Evolutionary conservation across 2,113 vertebrate species (phyloP).

Genomic region (Tyrannus savana): DNA sequence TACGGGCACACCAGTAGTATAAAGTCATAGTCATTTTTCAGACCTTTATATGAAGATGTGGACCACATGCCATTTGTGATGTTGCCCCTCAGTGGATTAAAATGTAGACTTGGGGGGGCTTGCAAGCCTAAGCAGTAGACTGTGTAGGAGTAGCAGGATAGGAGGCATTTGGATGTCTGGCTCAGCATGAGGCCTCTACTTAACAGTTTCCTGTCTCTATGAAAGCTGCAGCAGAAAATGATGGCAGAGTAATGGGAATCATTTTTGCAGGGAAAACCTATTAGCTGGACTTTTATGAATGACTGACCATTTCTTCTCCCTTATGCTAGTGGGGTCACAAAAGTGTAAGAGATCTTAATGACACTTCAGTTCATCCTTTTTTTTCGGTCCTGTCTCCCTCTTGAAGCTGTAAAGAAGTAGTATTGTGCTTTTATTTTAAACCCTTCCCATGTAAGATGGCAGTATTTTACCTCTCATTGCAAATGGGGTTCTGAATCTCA

Average conservation of each 20-base stretch:
- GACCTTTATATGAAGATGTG: not conserved
- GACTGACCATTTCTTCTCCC: not conserved
- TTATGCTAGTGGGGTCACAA: not conserved
- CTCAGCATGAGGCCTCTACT: constrained; percentile 9
- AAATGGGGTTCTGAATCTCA: not conserved
- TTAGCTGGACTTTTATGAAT: not conserved
- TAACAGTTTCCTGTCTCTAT: constrained; percentile 29
- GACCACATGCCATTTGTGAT: not conserved
- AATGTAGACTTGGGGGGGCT: not conserved
- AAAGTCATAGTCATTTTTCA: not conserved
- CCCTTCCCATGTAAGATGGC: not conserved
- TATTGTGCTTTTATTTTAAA: not conserved
- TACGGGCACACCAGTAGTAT: not conserved
- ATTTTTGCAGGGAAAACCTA: not conserved
- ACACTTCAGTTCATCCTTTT: not conserved
- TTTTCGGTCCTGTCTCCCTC: not conserved
- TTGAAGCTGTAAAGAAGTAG: not conserved
- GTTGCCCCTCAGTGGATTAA: not conserved
- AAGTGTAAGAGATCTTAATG: not conserved
- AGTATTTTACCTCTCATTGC: not conserved
- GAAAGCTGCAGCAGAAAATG: not conserved
- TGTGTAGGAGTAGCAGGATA: not conserved
- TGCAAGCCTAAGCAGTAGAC: not conserved
- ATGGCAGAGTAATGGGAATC: not conserved
- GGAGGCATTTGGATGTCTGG: constrained; percentile 40